phyloP scores from a whole-genome alignment of 2,113 vertebrate genomes.

The Melanerpes aurifrons region DNA sequence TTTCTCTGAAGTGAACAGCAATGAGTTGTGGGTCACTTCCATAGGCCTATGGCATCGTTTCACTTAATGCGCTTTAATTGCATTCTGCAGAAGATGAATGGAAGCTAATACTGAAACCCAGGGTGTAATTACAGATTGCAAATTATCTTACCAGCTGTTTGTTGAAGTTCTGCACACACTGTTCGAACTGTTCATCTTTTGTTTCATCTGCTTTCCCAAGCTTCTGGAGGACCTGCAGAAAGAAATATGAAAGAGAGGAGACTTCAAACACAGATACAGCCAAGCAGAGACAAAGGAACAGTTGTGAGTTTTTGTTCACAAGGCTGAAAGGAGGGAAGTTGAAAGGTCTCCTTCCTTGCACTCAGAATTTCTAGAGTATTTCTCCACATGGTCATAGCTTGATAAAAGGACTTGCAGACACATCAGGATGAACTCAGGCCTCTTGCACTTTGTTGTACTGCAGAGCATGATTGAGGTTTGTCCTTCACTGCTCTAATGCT shows the following conservation, averaged over 20 bases:
- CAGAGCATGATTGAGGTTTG: background rate
- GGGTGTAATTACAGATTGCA: background rate
- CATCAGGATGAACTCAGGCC: background rate
- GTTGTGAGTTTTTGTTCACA: background rate
- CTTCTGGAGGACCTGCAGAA: constrained; percentile 92
- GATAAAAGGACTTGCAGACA: background rate
- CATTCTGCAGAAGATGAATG: background rate
- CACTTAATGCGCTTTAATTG: background rate
- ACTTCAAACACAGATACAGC: background rate
- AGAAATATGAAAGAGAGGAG: background rate
- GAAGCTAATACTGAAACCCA: background rate
- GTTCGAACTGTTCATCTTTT: constrained; percentile 95
- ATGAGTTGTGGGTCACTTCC: background rate
- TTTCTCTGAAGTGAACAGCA: background rate
- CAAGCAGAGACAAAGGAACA: background rate
- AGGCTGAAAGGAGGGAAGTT: background rate
- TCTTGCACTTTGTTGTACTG: background rate
- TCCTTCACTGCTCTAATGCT: background rate
- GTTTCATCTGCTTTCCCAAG: constrained; percentile 98
- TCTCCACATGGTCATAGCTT: background rate
- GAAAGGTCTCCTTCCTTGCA: background rate
- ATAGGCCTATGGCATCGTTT: background rate
- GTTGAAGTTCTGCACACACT: constrained; percentile 96
- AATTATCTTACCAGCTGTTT: constrained; percentile 91
- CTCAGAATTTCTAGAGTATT: background rate